Conservation (phyloP, 2,797 vertebrate species). For the Lepidocolaptes lacrymiger region DNA sequence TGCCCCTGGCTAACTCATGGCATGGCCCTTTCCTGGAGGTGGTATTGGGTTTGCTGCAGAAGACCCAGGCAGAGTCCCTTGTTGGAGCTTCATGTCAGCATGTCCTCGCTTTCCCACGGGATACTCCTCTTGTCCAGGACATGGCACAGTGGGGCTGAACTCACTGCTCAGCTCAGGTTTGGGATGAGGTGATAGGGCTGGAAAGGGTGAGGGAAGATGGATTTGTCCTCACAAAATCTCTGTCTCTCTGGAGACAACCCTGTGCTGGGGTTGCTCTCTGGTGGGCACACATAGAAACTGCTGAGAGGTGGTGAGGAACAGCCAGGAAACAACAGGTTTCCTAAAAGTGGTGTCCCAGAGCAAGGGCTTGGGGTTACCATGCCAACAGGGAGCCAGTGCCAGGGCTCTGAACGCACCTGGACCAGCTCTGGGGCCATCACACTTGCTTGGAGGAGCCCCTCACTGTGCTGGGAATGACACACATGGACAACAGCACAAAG, state of each 20-base stretch:
- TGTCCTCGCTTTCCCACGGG: accelerated
- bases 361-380: accelerated
- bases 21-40: neutral
- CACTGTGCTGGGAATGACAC: neutral
- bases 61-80: neutral
- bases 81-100: neutral
- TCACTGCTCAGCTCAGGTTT: neutral
- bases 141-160: neutral
- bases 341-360: neutral
- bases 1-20: neutral
- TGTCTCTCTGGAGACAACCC: conserved; percentile 38
- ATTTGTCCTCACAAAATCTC: neutral
- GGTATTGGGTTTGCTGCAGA: neutral
- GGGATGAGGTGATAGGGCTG: neutral
- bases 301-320: neutral
- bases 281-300: conserved; percentile 44
- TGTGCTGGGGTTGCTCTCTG: conserved; percentile 56
- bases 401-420: neutral
- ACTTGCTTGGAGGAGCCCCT: neutral
- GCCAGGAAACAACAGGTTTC: neutral
- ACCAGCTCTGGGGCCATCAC: neutral
- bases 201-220: neutral
- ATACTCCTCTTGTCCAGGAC: neutral
- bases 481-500: neutral
- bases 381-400: neutral